Conservation (phyloP, 2,888 invertebrate genomes). For the Panzeria rudis region DNA sequence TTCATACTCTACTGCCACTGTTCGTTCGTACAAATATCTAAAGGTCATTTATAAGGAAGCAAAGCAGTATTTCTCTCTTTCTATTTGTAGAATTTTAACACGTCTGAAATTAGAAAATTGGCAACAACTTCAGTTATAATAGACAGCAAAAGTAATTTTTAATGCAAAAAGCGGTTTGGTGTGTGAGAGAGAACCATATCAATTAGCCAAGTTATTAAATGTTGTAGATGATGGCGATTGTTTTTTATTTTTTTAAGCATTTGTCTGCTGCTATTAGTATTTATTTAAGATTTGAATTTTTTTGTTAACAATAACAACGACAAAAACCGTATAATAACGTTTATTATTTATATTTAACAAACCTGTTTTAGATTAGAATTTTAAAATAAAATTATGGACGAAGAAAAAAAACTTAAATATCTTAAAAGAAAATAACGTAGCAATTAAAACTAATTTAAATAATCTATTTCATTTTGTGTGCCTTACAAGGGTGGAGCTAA, state of each 20-base stretch:
- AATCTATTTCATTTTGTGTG: conserved; percentile 66
- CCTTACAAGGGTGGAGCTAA: not conserved
- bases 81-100: conserved; percentile 53
- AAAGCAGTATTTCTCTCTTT: conserved; percentile 25
- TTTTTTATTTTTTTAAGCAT: not conserved
- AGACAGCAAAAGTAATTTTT: conserved; percentile 8
- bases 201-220: conserved; percentile 70
- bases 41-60: conserved; percentile 69
- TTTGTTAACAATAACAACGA: conserved; percentile 32
- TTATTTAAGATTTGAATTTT: conserved; percentile 36
- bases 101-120: conserved; percentile 56
- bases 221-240: conserved; percentile 56
- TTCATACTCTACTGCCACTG: not conserved
- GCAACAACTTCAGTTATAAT: conserved; percentile 29
- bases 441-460: conserved; percentile 73
- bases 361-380: conserved; percentile 62
- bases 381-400: conserved; percentile 21
- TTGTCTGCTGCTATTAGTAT: conserved; percentile 16
- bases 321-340: conserved; percentile 24
- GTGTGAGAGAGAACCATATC: conserved; percentile 59
- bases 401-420: conserved; percentile 49
- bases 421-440: conserved; percentile 39
- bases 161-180: conserved; percentile 2
- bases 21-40: conserved; percentile 20
- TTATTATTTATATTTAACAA: conserved; percentile 62